Percentiles rank a stretch among this genome's conserved stretches.
phyloP scores from a whole-genome alignment of 1,140 invertebrate species.

The Melanaphis sacchari region DNA sequence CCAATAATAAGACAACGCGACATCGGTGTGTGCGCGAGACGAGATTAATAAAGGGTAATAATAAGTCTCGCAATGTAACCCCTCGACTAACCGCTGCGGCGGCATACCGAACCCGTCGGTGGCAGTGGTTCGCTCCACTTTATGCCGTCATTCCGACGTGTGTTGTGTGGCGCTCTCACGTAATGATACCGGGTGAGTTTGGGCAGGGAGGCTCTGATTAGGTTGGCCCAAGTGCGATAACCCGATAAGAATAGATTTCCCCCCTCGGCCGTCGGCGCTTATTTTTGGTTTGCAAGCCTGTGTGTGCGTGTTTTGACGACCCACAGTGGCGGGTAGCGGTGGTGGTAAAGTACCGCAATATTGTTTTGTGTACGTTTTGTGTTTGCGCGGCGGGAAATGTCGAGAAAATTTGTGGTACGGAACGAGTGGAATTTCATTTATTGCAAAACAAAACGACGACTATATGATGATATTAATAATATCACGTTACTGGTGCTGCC shows the following conservation, averaged over 20 bases:
- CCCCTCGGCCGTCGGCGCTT: neutral
- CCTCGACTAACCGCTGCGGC: neutral
- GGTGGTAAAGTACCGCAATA: conserved; percentile 5
- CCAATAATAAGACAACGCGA: neutral
- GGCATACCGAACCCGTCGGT: neutral
- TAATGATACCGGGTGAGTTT: neutral
- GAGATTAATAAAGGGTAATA: neutral
- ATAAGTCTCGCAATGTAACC: neutral
- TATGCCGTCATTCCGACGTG: neutral
- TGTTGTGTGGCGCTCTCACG: neutral
- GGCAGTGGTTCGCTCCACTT: neutral
- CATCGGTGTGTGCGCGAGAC: neutral
- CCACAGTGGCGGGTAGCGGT: neutral
- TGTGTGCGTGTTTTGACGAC: neutral
- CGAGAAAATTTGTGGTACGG: neutral
- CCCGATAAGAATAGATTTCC: conserved; percentile 33
- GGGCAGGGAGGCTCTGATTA: conserved; percentile 21
- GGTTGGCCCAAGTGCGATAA: conserved; percentile 47
- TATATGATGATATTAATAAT: neutral
- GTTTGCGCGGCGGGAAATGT: neutral
- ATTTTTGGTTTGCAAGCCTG: conserved; percentile 48
- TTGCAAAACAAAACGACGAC: neutral
- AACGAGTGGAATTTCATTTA: neutral
- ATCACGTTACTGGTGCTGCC: neutral
- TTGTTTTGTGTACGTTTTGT: neutral